Percentiles rank a stretch among this genome's conserved stretches.
phyloP scores from a whole-genome alignment of 37 sponge, comb jelly and placozoan genomes.

The Dysidea cf. avara region DNA sequence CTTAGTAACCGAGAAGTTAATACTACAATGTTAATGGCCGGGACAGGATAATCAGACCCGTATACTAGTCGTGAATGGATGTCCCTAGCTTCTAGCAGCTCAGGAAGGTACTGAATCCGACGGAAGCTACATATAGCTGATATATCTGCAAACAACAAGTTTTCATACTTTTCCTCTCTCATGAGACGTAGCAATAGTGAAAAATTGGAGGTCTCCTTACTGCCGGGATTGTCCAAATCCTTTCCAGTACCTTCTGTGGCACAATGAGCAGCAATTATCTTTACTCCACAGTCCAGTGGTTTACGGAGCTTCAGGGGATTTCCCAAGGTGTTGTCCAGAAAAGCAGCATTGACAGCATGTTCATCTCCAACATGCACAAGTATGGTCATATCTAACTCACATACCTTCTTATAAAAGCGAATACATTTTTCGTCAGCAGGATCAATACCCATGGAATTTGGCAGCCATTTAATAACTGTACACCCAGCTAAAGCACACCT shows the following conservation, averaged over 20 bases:
- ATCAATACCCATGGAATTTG: slow-evolving; percentile 86
- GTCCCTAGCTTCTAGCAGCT: slow-evolving; percentile 58
- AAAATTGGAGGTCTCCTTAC: slow-evolving; percentile 43
- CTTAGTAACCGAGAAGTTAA: slow-evolving; percentile 7
- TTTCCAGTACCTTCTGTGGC: slow-evolving; percentile 69
- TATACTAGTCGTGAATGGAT: slow-evolving; percentile 79
- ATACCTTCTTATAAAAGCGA: slow-evolving; percentile 77
- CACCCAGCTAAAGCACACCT: slow-evolving; percentile 60
- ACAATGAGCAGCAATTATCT: slow-evolving; percentile 89
- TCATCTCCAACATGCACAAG: slow-evolving; percentile 81
- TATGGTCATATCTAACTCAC: slow-evolving; percentile 75
- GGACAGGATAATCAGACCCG: slow-evolving; percentile 91
- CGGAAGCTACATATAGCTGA: slow-evolving; percentile 76
- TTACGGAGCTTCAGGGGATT: slow-evolving; percentile 81
- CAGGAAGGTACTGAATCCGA: slow-evolving; percentile 57
- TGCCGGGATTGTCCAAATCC: slow-evolving; percentile 41
- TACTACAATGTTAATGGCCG: slow-evolving; percentile 84
- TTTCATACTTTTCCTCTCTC: slow-evolving; percentile 59
- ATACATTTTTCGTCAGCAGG: slow-evolving; percentile 57
- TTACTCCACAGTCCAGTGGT: slow-evolving; percentile 77
- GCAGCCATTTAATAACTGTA: slow-evolving; percentile 89
- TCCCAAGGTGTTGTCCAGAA: slow-evolving; percentile 76
- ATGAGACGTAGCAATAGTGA: slow-evolving; percentile 69
- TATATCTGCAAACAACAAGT: slow-evolving; percentile 80
- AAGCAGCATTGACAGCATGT: slow-evolving; percentile 81